A percentile compares a stretch with the other conserved stretches of the same genome.
These are phyloP conservation scores for Mactromeris polynyma DNA, from an alignment of 2,888 invertebrate genomes.

Conservation along the genomic window DNA sequence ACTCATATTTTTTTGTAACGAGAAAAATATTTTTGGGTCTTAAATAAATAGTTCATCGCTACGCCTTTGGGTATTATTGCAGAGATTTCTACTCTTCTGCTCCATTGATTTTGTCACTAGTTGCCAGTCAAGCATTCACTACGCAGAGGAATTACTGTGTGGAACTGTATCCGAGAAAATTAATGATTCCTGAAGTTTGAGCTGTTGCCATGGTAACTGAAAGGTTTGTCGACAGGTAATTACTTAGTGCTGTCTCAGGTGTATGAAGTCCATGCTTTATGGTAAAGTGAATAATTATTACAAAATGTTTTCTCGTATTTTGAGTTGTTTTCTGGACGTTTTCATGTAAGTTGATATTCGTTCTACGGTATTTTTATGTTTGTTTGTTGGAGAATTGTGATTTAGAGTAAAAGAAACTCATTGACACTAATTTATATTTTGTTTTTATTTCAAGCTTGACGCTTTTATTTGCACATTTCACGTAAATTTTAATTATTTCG, in stretches of 20 bases:
- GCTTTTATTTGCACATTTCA: neutral
- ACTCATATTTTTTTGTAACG: too few species aligned
- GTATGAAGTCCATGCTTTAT: conserved; percentile 17
- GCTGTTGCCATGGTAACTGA: conserved; percentile 62
- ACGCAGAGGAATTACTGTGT: conserved; percentile 13
- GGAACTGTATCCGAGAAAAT: conserved; percentile 37
- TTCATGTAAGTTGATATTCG: neutral
- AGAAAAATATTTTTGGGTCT: too few species aligned
- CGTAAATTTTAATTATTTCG: neutral
- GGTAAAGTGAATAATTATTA: conserved; percentile 5
- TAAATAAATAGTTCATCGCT: neutral
- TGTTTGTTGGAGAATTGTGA: neutral
- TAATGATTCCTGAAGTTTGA: conserved; percentile 59
- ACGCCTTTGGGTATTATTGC: neutral
- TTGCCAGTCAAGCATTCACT: conserved; percentile 50
- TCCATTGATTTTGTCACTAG: conserved; percentile 52
- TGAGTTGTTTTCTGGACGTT: neutral
- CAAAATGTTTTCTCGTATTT: neutral
- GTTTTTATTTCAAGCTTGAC: neutral
- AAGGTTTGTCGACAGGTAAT: conserved; percentile 68
- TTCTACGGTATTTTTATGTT: neutral
- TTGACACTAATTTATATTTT: neutral
- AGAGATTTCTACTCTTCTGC: conserved; percentile 7
- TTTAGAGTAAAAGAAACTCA: neutral
- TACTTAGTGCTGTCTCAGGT: conserved; percentile 64